A percentile compares a stretch with the other conserved stretches of the same genome.
Evolutionary conservation across 2,797 vertebrate species (phyloP).

Genomic region (Cacajao melanocephalus): DNA sequence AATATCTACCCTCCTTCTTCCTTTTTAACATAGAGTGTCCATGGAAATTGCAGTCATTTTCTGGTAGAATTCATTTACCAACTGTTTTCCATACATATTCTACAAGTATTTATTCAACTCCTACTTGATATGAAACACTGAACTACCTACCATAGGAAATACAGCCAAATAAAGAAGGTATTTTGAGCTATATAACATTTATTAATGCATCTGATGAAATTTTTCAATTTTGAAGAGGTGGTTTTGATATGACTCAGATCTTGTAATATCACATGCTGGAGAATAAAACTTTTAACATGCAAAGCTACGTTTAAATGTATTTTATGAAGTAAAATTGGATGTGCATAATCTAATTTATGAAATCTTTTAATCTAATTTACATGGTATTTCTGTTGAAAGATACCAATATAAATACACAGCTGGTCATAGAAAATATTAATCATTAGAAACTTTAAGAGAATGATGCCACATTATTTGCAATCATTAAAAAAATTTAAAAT

Average conservation of each 20-base stretch:
- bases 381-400: not conserved
- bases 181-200: not conserved
- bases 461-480: not conserved
- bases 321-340: conserved; percentile 12
- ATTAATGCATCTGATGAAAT: not conserved
- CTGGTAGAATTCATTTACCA: not conserved
- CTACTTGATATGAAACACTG: not conserved
- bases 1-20: not conserved
- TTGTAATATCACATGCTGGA: not conserved
- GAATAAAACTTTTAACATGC: not conserved
- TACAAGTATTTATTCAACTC: not conserved
- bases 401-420: not conserved
- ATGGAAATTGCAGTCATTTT: not conserved
- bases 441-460: not conserved
- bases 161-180: not conserved
- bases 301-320: conserved; percentile 16
- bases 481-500: conserved; percentile 21
- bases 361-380: not conserved
- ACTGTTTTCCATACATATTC: not conserved
- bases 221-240: not conserved
- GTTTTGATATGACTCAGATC: not conserved
- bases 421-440: not conserved
- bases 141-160: not conserved
- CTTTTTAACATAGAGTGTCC: not conserved
- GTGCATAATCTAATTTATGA: not conserved